Conservation (phyloP, 1,140 invertebrate species). For the Rhopalosiphum padi region DNA sequence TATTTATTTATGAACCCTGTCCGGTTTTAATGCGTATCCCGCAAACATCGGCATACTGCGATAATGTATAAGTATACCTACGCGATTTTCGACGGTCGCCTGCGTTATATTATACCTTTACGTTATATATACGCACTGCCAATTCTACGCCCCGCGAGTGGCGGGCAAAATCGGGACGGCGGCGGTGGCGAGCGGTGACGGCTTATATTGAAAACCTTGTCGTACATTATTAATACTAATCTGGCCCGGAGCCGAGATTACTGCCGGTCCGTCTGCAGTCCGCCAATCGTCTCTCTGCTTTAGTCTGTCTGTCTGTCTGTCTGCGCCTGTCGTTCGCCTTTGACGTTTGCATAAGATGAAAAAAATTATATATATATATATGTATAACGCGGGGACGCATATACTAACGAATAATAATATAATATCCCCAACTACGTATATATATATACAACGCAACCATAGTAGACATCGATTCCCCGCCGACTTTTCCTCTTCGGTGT, state of each 20-base stretch:
- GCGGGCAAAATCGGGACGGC: not conserved
- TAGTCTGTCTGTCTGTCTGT: conserved; percentile 45
- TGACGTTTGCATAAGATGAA: conserved; percentile 40
- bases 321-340: conserved; percentile 33
- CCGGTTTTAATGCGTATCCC: not conserved
- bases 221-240: conserved; percentile 55
- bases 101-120: not conserved
- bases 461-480: conserved; percentile 14
- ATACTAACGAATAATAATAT: not conserved
- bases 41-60: not conserved
- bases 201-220: conserved; percentile 55
- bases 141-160: not conserved
- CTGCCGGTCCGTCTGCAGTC: not conserved
- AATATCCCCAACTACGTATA: not conserved
- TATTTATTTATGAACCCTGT: not conserved
- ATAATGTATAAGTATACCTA: not conserved
- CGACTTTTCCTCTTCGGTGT: not conserved
- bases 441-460: not conserved
- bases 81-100: not conserved
- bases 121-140: not conserved
- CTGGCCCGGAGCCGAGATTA: conserved; percentile 43
- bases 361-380: not conserved
- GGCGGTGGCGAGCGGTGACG: not conserved
- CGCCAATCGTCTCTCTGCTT: conserved; percentile 5
- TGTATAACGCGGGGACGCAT: not conserved